phyloP scores from a whole-genome alignment of 2,888 invertebrate genomes.

The Aphodius sticticus region DNA sequence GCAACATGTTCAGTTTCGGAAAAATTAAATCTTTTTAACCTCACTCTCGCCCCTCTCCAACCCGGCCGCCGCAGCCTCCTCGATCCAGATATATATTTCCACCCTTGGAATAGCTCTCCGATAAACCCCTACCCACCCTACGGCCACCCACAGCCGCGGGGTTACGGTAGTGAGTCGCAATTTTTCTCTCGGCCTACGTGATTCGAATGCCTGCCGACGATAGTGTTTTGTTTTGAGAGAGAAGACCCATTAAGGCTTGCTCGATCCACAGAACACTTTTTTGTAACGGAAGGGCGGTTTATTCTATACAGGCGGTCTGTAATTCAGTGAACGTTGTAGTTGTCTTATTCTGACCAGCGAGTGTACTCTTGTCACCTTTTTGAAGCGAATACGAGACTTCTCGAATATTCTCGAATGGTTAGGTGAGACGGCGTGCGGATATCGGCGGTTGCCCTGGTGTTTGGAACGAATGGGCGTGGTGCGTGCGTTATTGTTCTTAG shows the following conservation, averaged over 20 bases:
- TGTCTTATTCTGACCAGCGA: too few relatives aligned
- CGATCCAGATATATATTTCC: conserved; percentile 53
- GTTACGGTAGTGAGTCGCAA: conserved; percentile 60
- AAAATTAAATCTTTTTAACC: conserved; percentile 61
- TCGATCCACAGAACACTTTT: conserved; percentile 14
- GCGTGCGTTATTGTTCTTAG: too few relatives aligned
- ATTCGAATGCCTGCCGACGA: conserved; percentile 54
- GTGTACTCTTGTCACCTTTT: too few relatives aligned
- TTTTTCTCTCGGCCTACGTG: conserved; percentile 62
- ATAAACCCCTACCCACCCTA: conserved; percentile 51
- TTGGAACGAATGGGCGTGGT: too few relatives aligned
- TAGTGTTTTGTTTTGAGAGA: conserved; percentile 57
- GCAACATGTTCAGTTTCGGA: conserved; percentile 59
- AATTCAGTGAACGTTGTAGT: too few relatives aligned
- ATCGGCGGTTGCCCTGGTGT: too few relatives aligned
- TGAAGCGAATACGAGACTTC: too few relatives aligned
- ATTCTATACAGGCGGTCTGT: neutral
- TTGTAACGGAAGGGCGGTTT: neutral
- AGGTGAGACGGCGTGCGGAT: too few relatives aligned
- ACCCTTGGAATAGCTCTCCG: conserved; percentile 59
- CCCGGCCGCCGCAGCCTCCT: conserved; percentile 28
- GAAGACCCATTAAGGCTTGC: conserved; percentile 45
- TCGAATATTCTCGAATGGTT: too few relatives aligned
- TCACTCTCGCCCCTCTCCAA: conserved; percentile 43
- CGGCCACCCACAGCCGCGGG: conserved; percentile 48